Percentiles rank a stretch among this genome's conserved stretches.
These are phyloP conservation scores for Otis tarda DNA, from an alignment of 2,113 vertebrate species.

Conservation along the genomic window DNA sequence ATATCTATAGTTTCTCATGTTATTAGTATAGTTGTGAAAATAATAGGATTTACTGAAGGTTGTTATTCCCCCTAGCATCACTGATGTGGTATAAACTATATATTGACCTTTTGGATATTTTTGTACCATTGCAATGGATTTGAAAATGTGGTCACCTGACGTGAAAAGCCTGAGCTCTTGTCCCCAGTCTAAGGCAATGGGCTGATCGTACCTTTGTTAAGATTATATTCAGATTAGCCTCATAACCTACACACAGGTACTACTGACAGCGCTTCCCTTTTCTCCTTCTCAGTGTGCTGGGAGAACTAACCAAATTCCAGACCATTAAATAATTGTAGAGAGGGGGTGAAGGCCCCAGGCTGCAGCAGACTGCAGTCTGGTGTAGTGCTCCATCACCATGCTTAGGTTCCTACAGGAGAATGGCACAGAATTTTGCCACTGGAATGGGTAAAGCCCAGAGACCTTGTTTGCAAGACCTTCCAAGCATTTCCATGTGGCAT, in stretches of 20 bases:
- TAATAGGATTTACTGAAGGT: slow-evolving; percentile 73
- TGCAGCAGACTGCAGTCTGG: neutral
- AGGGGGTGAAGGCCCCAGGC: neutral
- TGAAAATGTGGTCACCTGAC: slow-evolving; percentile 9
- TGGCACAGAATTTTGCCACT: neutral
- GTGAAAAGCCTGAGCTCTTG: neutral
- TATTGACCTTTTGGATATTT: slow-evolving; percentile 62
- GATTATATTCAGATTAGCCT: neutral
- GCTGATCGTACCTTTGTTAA: neutral
- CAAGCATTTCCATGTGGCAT: neutral
- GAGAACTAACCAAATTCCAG: neutral
- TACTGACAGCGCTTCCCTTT: neutral
- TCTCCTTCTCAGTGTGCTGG: neutral
- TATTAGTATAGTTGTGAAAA: slow-evolving; percentile 76
- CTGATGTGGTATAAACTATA: slow-evolving; percentile 63
- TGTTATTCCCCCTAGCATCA: slow-evolving; percentile 67
- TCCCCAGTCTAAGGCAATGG: neutral
- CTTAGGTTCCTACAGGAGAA: neutral
- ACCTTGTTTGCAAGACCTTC: neutral
- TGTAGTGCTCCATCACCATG: rapidly evolving
- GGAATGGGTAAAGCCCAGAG: neutral
- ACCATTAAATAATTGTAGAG: neutral
- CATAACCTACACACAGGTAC: neutral
- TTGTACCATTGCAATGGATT: slow-evolving; percentile 14
- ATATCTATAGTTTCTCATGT: slow-evolving; percentile 74